These are phyloP conservation scores for Saccostrea cuccullata DNA, from an alignment of 1,140 invertebrate genomes.

Conservation along the genomic window DNA sequence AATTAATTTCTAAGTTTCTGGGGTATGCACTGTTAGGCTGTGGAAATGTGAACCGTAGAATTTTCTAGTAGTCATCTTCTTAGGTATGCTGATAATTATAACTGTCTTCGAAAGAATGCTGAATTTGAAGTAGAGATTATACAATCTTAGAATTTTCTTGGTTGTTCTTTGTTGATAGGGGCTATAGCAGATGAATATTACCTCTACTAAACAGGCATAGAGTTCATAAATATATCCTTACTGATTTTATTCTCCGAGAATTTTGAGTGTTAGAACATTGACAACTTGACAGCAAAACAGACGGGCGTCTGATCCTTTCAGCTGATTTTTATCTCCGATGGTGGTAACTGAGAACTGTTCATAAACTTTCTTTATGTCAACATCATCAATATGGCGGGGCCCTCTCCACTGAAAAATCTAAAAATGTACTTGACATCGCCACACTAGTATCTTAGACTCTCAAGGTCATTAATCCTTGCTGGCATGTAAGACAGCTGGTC, in stretches of 20 bases:
- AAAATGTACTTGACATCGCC: too few relatives aligned
- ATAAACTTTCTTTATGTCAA: neutral
- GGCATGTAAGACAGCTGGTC: too few relatives aligned
- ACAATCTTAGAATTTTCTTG: conserved; percentile 11
- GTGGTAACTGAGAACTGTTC: neutral
- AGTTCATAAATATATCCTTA: conserved; percentile 24
- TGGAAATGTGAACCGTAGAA: conserved; percentile 38
- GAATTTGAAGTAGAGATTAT: conserved; percentile 37
- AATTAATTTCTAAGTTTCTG: conserved; percentile 29
- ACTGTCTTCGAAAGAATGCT: neutral
- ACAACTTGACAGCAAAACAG: conserved; percentile 21
- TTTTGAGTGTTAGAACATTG: neutral
- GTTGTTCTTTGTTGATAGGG: neutral
- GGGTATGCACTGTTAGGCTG: neutral
- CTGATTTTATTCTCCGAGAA: neutral
- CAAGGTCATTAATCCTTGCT: too few relatives aligned
- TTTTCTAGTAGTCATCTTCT: conserved; percentile 25
- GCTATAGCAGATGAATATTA: conserved; percentile 31
- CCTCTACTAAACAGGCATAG: neutral
- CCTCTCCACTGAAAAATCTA: too few relatives aligned
- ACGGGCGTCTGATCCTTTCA: conserved; percentile 16
- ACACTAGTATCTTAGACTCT: too few relatives aligned
- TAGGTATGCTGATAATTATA: conserved; percentile 14
- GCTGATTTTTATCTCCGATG: conserved; percentile 10
- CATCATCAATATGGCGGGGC: neutral